These are phyloP conservation scores for Polyploca ridens DNA, from an alignment of 2,888 invertebrate genomes.

Conservation along the genomic window DNA sequence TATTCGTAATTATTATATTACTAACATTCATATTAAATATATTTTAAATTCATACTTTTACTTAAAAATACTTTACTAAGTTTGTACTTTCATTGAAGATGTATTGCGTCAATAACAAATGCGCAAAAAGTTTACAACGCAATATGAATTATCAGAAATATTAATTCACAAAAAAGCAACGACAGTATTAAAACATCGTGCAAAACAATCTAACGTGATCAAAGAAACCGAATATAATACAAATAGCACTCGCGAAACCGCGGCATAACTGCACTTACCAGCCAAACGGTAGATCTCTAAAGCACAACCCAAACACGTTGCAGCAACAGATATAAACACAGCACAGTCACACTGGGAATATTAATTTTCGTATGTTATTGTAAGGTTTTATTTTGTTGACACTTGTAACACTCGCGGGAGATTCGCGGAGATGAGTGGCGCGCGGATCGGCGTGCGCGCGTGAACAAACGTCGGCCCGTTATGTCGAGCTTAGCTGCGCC, in stretches of 20 bases:
- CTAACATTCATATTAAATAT: too few relatives aligned
- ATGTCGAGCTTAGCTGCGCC: slow-evolving; percentile 49
- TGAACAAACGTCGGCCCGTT: slow-evolving; percentile 63
- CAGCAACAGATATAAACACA: slow-evolving; percentile 17
- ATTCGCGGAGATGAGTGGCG: slow-evolving; percentile 18
- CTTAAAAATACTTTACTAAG: neutral
- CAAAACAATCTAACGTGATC: slow-evolving; percentile 37
- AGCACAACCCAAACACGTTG: slow-evolving; percentile 8
- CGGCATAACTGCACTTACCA: slow-evolving; percentile 35
- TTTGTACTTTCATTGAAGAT: neutral
- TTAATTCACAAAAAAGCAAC: neutral
- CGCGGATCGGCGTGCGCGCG: slow-evolving; percentile 49
- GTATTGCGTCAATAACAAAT: neutral
- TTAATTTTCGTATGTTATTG: neutral
- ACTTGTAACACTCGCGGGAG: slow-evolving; percentile 44
- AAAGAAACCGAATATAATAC: slow-evolving; percentile 35
- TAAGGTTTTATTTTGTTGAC: slow-evolving; percentile 15
- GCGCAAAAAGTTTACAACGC: neutral
- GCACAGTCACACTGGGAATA: slow-evolving; percentile 27
- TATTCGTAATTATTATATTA: too few relatives aligned
- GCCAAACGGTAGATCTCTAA: slow-evolving; percentile 7
- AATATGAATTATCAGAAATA: neutral
- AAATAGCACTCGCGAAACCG: slow-evolving; percentile 34
- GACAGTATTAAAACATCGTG: slow-evolving; percentile 29
- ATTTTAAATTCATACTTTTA: too few relatives aligned